Evolutionary conservation across 1,140 invertebrate genomes (phyloP), one percentile per base, ranked within the genome.

Genomic region (Leptestheria dahalacensis): DNA sequence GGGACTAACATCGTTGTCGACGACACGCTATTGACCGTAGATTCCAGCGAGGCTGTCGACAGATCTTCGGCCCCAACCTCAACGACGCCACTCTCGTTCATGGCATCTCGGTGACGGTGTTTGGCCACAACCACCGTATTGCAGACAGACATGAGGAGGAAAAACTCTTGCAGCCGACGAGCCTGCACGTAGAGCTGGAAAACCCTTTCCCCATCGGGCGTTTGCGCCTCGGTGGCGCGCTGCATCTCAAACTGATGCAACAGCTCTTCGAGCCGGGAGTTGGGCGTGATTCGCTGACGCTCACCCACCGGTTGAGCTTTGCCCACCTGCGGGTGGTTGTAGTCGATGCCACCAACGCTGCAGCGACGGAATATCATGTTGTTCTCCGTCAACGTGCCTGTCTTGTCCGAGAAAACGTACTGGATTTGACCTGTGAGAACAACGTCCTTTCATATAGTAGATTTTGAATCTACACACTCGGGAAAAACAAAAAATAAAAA

Each of bases 361-460:
- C 93, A 97, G 51, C 86, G 77, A 48, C 88, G 77, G 71, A 98
- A 97, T 60, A 95, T 79, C 94, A 97, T 97, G 72, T 91, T 88
- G 70, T 98, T 98, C 72, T 97, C 93, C 9, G 95, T 98, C 18
- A 98, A 73, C 2, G 94, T 98, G 4, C 95, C 94, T 1, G 94
- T 98, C 72, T 97, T 97, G 70, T 98, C 95, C 10, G 89, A 96
- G 75, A 98, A 97, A 50, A 98, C 79, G 69, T 97, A 97, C 68
- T 93, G 86, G 25, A 98, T 84, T 77, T 83, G 67, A 18, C 57
- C 33, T 41, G 33, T 6, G n/a, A n/a, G n/a, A n/a, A n/a, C n/a
- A n/a, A n/a, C n/a, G n/a, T n/a, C n/a, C n/a, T n/a, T n/a, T n/a
- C n/a, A n/a, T n/a, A n/a, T n/a, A n/a, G n/a, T n/a, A n/a, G n/a